A percentile compares a stretch with the other conserved stretches of the same genome.
phyloP scores from a whole-genome alignment of 2,113 vertebrate species.

The Sebastes schlegelii region DNA sequence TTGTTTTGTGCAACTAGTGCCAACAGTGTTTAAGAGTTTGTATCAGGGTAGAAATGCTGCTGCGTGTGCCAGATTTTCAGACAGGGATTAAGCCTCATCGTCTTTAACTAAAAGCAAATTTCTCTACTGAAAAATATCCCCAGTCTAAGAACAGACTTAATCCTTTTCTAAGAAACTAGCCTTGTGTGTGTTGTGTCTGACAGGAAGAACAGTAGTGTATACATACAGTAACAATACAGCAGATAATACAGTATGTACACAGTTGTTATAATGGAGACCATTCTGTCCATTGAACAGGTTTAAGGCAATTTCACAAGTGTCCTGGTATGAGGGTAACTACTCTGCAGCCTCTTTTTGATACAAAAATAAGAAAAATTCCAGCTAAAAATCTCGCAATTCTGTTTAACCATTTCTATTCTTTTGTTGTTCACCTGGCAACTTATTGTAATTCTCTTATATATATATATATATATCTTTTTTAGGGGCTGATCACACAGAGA shows the following conservation, averaged over 20 bases:
- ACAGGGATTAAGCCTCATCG: constrained; percentile 9
- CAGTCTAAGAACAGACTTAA: constrained; percentile 15
- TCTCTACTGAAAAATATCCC: background rate
- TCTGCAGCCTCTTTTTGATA: constrained; percentile 50
- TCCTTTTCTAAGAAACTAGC: constrained; percentile 17
- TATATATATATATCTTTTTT: background rate
- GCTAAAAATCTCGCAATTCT: constrained; percentile 32
- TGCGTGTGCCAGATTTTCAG: constrained; percentile 5
- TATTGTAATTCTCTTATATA: constrained; percentile 3
- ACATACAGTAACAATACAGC: constrained; percentile 48
- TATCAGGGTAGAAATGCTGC: constrained; percentile 21
- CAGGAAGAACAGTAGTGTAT: constrained; percentile 45
- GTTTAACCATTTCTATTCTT: constrained; percentile 24
- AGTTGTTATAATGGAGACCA: constrained; percentile 58
- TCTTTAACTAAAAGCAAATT: background rate
- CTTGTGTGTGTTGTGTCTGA: constrained; percentile 28
- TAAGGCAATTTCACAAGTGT: constrained; percentile 81
- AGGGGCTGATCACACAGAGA: too few relatives aligned
- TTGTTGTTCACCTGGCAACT: constrained; percentile 17
- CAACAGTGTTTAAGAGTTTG: constrained; percentile 15
- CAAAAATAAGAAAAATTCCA: constrained; percentile 59
- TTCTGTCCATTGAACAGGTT: constrained; percentile 65
- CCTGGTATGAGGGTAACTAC: constrained; percentile 50
- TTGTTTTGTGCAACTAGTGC: constrained; percentile 42
- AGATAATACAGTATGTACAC: constrained; percentile 72